Conservation (phyloP, 2,113 vertebrate species). For the Heterochromis multidens region DNA sequence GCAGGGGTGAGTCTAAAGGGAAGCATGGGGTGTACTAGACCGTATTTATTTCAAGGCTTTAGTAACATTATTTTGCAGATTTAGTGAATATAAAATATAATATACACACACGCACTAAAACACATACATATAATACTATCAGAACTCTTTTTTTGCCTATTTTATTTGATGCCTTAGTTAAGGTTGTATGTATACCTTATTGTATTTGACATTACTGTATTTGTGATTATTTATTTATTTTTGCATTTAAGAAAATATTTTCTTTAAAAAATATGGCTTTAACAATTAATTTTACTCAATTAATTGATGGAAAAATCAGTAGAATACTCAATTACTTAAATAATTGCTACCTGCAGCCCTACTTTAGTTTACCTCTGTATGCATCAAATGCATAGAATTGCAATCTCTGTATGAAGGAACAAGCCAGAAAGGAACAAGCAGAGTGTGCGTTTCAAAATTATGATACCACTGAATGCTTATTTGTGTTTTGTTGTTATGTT, state of each 20-base stretch:
- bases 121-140: not conserved
- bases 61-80: not conserved
- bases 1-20: not conserved
- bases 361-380: no score
- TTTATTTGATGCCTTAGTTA: not conserved
- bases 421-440: not conserved
- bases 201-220: not conserved
- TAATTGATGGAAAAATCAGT: not conserved
- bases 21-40: rapidly evolving
- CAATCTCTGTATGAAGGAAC: not conserved
- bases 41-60: rapidly evolving
- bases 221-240: not conserved
- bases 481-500: not conserved
- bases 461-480: rapidly evolving
- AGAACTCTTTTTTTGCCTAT: not conserved
- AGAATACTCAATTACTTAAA: not conserved
- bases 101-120: not conserved
- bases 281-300: no score
- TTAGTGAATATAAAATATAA: rapidly evolving
- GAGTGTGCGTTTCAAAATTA: not conserved
- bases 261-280: not conserved
- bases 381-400: not conserved
- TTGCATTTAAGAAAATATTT: rapidly evolving
- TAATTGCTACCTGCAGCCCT: no score
- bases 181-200: not conserved